phyloP scores from a whole-genome alignment of 2,888 invertebrate genomes.

The Harpagoxenus sublaevis region DNA sequence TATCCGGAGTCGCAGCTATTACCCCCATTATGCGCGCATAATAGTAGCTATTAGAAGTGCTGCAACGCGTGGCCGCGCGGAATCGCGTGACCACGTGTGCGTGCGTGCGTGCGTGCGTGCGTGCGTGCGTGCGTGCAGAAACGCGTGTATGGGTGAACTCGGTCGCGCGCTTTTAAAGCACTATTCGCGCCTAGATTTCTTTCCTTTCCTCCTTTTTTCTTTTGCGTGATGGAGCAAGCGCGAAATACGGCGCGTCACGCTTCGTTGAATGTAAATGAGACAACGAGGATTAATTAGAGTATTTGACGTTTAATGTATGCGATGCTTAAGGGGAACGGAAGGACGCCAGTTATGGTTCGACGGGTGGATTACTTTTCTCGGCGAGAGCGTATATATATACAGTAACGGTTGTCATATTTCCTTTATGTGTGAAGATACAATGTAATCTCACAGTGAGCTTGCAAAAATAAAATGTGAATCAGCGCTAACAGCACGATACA shows the following conservation, averaged over 20 bases:
- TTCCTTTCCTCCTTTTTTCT: not conserved
- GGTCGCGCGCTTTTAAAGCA: constrained; percentile 21
- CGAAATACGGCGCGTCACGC: constrained; percentile 19
- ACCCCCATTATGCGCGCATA: constrained; percentile 74
- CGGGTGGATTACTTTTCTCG: constrained; percentile 16
- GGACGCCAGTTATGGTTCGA: constrained; percentile 1
- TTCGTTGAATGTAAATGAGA: constrained; percentile 20
- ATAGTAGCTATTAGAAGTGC: constrained; percentile 73
- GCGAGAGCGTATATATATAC: not conserved
- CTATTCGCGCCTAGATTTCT: constrained; percentile 21
- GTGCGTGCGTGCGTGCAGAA: not conserved
- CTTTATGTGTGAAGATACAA: not conserved
- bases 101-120: not conserved
- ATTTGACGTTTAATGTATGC: constrained; percentile 37
- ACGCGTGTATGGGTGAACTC: not conserved
- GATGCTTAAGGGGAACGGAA: not conserved
- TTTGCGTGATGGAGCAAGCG: constrained; percentile 8
- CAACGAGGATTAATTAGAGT: constrained; percentile 41
- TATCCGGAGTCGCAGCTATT: constrained; percentile 75
- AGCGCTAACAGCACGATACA: not conserved
- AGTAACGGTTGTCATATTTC: constrained; percentile 37
- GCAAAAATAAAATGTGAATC: constrained; percentile 12
- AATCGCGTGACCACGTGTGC: constrained; percentile 6
- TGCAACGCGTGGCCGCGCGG: constrained; percentile 53
- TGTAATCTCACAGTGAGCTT: not conserved